A percentile compares a stretch with the other conserved stretches of the same genome.
These are phyloP conservation scores for Uromys caudimaculatus DNA, from an alignment of 2,797 vertebrate genomes.

Conservation along the genomic window DNA sequence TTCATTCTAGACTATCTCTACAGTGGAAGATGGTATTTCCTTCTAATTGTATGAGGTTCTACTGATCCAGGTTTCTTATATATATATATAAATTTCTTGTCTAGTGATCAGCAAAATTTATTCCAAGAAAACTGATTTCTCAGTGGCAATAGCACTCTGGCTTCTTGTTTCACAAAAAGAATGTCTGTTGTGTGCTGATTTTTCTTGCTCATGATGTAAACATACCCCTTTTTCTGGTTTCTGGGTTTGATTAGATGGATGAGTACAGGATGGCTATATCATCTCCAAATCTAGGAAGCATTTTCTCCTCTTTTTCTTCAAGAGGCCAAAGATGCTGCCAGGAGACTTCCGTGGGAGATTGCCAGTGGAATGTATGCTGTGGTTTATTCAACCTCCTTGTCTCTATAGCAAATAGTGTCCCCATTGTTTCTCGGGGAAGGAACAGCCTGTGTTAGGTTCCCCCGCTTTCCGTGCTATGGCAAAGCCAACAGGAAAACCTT, in stretches of 20 bases:
- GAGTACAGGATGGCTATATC: neutral
- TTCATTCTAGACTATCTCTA: constrained; percentile 52
- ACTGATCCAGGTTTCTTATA: constrained; percentile 61
- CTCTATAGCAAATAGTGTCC: constrained; percentile 69
- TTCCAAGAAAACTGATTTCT: constrained; percentile 62
- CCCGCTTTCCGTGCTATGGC: constrained; percentile 69
- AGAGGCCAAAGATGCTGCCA: constrained; percentile 27
- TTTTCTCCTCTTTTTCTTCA: neutral
- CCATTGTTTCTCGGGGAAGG: constrained; percentile 75
- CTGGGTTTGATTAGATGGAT: neutral
- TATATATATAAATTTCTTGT: constrained; percentile 66
- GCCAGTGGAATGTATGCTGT: constrained; percentile 74
- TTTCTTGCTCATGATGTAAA: neutral
- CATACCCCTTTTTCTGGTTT: neutral
- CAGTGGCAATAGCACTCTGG: constrained; percentile 12
- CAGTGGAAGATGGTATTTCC: constrained; percentile 66
- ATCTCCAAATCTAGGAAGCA: neutral
- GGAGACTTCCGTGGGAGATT: constrained; percentile 72
- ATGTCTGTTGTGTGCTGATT: neutral
- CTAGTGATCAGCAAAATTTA: constrained; percentile 43
- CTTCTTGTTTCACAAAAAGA: constrained; percentile 44
- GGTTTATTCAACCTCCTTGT: constrained; percentile 75
- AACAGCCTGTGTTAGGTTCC: constrained; percentile 71
- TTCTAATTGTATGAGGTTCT: constrained; percentile 65
- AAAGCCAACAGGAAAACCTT: constrained; percentile 78